Evolutionary conservation across 2,797 vertebrate species (phyloP), one percentile per base, ranked within the genome.

Genomic region (Arrhamphus sclerolepis): DNA sequence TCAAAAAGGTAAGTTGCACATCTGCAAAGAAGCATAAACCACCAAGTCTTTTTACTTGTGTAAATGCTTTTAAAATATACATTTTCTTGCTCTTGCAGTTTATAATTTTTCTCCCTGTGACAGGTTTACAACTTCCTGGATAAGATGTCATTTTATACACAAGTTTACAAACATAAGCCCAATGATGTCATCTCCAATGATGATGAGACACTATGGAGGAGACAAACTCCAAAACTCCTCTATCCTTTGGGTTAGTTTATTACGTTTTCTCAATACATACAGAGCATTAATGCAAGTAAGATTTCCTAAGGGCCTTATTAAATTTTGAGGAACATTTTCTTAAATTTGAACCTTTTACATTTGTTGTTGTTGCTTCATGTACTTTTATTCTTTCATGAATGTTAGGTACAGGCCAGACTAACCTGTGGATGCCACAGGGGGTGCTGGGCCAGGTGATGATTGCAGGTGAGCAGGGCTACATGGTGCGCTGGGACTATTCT

Each of bases 41-140:
- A 43, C 49, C 2, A 13, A 9, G 17, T n/a, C 17, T 13, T 20
- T 44, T 20, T 44, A 21, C 58, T 34, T 34, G 2, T 34, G 31
- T 34, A 34, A 34, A 34, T 34, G 10, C 31, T 34, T 34, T 34
- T 34, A 34, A 34, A 34, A 34, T 34, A 3, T 26, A 0, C 19
- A 34, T 63, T 34, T 5, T 10, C 20, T 21, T 57, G 24, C 24
- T 26, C 24, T 26, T 26, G 24, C 24, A 3, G 2, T 26, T 26
- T 26, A 26, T 26, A 26, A 26, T 26, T 26, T 26, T 26, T 26
- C 24, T 6, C 2, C 77, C 4, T 26, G 49, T 24, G 66, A 46
- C 89, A 99, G 98, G 97, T 98, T 0, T 99, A 98, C 85, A 98
- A 91, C 69, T 97, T 99, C 84, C 87, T 99, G 87, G 97, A 99